These are phyloP conservation scores for Dinothrombium tinctorium DNA, from an alignment of 1,140 invertebrate genomes.

Conservation along the genomic window DNA sequence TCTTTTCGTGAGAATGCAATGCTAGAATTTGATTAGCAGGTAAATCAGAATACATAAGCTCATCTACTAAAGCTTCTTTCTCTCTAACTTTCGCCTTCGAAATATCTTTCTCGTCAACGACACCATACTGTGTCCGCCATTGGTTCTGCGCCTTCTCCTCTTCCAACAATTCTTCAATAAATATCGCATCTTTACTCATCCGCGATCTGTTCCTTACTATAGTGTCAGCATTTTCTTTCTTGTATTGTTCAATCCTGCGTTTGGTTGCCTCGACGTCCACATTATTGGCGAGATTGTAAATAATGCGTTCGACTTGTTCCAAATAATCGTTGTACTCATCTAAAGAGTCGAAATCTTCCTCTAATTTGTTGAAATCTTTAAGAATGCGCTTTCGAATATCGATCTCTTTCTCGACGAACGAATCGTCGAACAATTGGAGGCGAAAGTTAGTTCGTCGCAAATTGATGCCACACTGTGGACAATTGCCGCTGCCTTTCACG, in stretches of 20 bases:
- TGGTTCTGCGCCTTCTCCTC: slow-evolving; percentile 30
- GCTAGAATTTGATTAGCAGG: slow-evolving; percentile 66
- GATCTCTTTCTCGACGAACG: slow-evolving; percentile 86
- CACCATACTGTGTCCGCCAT: slow-evolving; percentile 31
- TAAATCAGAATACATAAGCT: slow-evolving; percentile 70
- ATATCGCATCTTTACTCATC: slow-evolving; percentile 27
- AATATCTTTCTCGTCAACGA: slow-evolving; percentile 33
- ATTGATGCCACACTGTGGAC: slow-evolving; percentile 69
- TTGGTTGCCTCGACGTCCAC: slow-evolving; percentile 72
- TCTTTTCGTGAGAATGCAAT: slow-evolving; percentile 44
- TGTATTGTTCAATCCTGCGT: slow-evolving; percentile 76
- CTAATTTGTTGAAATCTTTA: slow-evolving; percentile 71
- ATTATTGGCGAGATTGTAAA: slow-evolving; percentile 75
- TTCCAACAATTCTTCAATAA: slow-evolving; percentile 60
- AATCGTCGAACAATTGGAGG: slow-evolving; percentile 70
- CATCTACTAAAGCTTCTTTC: slow-evolving; percentile 74
- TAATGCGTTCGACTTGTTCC: slow-evolving; percentile 63
- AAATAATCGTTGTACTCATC: slow-evolving; percentile 78
- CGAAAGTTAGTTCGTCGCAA: slow-evolving; percentile 70
- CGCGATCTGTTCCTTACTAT: slow-evolving; percentile 48
- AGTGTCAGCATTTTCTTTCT: slow-evolving; percentile 68
- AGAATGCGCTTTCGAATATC: slow-evolving; percentile 72
- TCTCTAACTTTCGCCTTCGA: slow-evolving; percentile 57
- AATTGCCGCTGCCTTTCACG: slow-evolving; percentile 74
- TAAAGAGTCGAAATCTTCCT: slow-evolving; percentile 57